Evolutionary conservation across 2,113 vertebrate genomes (phyloP), one percentile per base, ranked within the genome.

Genomic region (Ranitomeya imitator): DNA sequence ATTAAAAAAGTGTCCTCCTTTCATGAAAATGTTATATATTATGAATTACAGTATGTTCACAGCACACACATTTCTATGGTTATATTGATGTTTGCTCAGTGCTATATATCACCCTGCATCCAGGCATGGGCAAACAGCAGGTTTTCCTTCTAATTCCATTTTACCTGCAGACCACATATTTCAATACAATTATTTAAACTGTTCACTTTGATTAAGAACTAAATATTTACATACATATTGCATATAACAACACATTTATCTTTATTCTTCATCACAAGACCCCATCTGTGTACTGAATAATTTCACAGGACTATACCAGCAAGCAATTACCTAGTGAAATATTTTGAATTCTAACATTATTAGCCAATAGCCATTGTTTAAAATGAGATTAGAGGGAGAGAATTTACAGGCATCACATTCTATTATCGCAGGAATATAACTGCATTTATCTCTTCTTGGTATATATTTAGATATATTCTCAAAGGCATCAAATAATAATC

Each of bases 171-270:
- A 60, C 82, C 45, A n/a, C 79, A 87, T 88, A 88, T 83, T 88
- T 88, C 67, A 76, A 3, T 60, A 21, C 23, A 14, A 88, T 88
- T 83, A 74, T 83, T 88, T 88, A 88, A 88, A 83, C 79, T 83
- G 67, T 51, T 74, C 51, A 87, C 26, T 82, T 61, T 74, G 86
- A 88, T 83, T 82, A 88, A 88, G 67, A 57, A 76, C 69, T 74
- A 16, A 45, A 73, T 83, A 88, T 88, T 88, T 88, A 83, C 86
- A 88, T 88, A 88, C 86, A 83, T 83, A 88, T 88, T 88, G 69
- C 86, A 83, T 60, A 60, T 60, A 83, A 88, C 59, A 71, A 83
- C 19, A 73, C 55, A 88, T 88, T 65, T 14, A 45, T 87, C 86
- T 80, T 81, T 71, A 76, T 79, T 87, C 80, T 55, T 81, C 78